Conservation (phyloP, 1,140 invertebrate species). For the Drosophila asahinai region DNA sequence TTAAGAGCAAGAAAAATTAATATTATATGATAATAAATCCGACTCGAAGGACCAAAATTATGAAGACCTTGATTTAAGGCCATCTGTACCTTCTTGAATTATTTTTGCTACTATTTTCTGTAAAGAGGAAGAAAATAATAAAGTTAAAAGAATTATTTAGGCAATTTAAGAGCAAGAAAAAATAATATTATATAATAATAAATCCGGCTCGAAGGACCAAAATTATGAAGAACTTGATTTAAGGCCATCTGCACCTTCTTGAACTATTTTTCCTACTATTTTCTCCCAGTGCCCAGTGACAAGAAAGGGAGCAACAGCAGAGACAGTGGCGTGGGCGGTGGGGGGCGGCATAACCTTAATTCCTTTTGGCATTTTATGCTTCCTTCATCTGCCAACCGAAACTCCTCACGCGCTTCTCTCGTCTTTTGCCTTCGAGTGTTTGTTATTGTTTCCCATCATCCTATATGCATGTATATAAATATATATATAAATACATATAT, state of each 20-base stretch:
- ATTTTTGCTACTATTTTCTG: too few species aligned
- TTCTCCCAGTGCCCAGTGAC: not conserved
- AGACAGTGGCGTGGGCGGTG: slow-evolving; percentile 11
- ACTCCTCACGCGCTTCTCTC: slow-evolving; percentile 18
- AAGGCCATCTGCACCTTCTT: too few species aligned
- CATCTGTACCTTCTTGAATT: too few species aligned
- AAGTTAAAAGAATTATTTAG: too few species aligned
- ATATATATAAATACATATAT: slow-evolving; percentile 22
- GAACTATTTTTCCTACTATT: not conserved
- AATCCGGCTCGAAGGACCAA: too few species aligned
- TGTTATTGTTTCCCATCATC: slow-evolving; percentile 60
- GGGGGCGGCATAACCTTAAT: slow-evolving; percentile 57
- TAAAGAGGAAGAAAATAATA: not conserved
- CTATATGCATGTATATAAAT: not conserved
- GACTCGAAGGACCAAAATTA: too few species aligned
- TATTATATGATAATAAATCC: too few species aligned
- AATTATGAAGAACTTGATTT: too few species aligned
- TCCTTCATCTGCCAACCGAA: slow-evolving; percentile 30
- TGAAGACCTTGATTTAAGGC: too few species aligned
- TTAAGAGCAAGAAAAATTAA: too few species aligned
- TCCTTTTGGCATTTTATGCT: slow-evolving; percentile 80
- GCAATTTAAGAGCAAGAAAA: too few species aligned
- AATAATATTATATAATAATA: too few species aligned
- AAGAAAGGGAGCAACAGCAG: not conserved
- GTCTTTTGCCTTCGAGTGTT: slow-evolving; percentile 79